A percentile compares a stretch with the other conserved stretches of the same genome.
phyloP scores from a whole-genome alignment of 2,113 vertebrate genomes.

The Anseranas semipalmata region DNA sequence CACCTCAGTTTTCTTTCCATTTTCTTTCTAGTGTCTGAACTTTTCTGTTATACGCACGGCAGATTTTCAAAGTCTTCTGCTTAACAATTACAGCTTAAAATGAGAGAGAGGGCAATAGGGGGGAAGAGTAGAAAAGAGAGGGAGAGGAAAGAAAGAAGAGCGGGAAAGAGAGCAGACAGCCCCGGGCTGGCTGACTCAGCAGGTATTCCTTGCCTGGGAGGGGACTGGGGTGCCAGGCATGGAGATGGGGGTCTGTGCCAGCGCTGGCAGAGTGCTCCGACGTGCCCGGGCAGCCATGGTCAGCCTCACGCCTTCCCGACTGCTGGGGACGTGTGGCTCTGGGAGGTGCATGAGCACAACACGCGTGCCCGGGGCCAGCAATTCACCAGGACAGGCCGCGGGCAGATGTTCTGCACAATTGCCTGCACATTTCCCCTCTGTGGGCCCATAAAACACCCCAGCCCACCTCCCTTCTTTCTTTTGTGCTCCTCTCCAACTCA shows the following conservation, averaged over 20 bases:
- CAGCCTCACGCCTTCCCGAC: neutral
- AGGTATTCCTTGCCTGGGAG: neutral
- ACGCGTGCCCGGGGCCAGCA: fast-evolving
- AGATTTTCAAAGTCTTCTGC: neutral
- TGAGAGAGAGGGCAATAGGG: neutral
- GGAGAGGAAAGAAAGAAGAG: neutral
- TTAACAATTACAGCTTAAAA: neutral
- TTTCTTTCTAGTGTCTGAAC: neutral
- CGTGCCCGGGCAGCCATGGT: fast-evolving
- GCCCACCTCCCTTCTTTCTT: neutral
- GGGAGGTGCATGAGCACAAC: neutral
- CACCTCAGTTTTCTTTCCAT: neutral
- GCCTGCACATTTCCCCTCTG: neutral
- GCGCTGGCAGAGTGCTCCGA: fast-evolving
- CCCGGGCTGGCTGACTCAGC: neutral
- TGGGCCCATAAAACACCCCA: neutral
- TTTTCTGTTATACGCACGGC: neutral
- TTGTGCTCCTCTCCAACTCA: neutral
- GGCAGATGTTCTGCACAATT: neutral
- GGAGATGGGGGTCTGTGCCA: neutral
- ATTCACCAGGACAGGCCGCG: neutral
- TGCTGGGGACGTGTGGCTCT: neutral
- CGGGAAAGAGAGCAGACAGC: neutral
- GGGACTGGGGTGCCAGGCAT: neutral
- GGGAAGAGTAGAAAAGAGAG: neutral